Percentiles rank a stretch among this genome's conserved stretches.
Evolutionary conservation across 2,888 invertebrate genomes (phyloP).

Genomic region (Kryphioiulus occultus): DNA sequence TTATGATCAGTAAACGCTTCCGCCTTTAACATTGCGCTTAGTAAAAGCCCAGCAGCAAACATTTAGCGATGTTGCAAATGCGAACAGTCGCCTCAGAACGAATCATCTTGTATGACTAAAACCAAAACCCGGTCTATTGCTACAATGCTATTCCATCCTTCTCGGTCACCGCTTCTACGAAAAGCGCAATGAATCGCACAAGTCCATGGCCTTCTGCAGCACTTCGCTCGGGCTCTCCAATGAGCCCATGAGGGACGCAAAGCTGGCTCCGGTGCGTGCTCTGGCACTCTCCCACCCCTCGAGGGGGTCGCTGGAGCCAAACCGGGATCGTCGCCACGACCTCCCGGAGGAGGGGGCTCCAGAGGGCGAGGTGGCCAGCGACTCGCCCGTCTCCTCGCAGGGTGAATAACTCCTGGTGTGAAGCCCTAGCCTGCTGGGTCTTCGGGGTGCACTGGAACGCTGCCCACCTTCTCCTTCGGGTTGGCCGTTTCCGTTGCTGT

Average conservation of each 20-base stretch:
- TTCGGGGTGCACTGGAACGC: not conserved
- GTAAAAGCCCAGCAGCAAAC: too few species aligned
- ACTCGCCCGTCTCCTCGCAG: constrained; percentile 26
- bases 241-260: constrained; percentile 49
- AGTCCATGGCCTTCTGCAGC: constrained; percentile 54
- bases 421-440: constrained; percentile 41
- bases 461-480: not conserved
- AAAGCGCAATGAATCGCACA: constrained; percentile 53
- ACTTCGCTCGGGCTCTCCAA: constrained; percentile 54
- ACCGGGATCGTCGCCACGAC: not conserved
- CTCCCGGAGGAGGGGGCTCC: not conserved
- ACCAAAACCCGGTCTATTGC: not conserved
- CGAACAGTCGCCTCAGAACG: too few species aligned
- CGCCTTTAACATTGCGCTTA: too few species aligned
- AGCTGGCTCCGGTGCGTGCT: not conserved
- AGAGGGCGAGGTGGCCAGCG: not conserved
- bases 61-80: too few species aligned
- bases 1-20: too few species aligned
- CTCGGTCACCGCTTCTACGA: not conserved
- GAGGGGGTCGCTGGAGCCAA: constrained; percentile 32
- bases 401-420: not conserved
- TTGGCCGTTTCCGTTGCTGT: not conserved
- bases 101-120: not conserved
- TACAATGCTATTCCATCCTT: not conserved
- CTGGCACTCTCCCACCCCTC: constrained; percentile 39